Evolutionary conservation across 2,113 vertebrate genomes (phyloP).

Genomic region (Mormoops blainvillei): DNA sequence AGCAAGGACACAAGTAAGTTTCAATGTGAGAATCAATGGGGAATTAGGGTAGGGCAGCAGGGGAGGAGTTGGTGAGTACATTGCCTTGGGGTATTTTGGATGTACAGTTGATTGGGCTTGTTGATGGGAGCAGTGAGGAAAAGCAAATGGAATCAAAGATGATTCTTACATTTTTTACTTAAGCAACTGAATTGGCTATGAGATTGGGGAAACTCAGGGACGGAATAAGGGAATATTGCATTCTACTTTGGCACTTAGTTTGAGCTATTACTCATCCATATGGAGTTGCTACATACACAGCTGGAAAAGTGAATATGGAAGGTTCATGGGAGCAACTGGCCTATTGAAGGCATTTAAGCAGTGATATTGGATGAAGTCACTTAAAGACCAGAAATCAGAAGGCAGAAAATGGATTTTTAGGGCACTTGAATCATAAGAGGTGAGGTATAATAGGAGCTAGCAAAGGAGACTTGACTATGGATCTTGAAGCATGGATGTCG

Average conservation of each 20-base stretch:
- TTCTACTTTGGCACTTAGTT: neutral
- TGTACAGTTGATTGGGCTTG: neutral
- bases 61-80: neutral
- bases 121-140: neutral
- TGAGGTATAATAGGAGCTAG: neutral
- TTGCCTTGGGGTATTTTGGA: neutral
- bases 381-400: neutral
- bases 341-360: neutral
- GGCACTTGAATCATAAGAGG: neutral
- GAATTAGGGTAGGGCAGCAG: neutral
- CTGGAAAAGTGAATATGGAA: neutral
- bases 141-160: neutral
- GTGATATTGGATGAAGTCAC: neutral
- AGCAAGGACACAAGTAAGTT: neutral
- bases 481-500: neutral
- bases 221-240: neutral
- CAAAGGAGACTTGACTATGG: neutral
- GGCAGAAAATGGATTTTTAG: neutral
- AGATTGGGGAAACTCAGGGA: neutral
- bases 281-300: neutral
- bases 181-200: neutral
- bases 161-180: neutral
- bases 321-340: neutral
- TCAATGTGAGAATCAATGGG: neutral
- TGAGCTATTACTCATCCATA: neutral